A percentile compares a stretch with the other conserved stretches of the same genome.
These are phyloP conservation scores for Apis mellifera DNA, from an alignment of 1,140 invertebrate genomes.

Conservation along the genomic window Amel_HAv3.1 CM009935.2:10974501-10975000, in stretches of 20 bases:
- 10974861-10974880: background rate
- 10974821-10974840: constrained; percentile 5
- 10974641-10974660: background rate
- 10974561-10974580: constrained; percentile 89
- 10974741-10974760: constrained; percentile 80
- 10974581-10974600: constrained; percentile 89
- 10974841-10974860: constrained; percentile 42
- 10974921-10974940: too few species aligned
- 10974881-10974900: background rate
- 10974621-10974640: background rate
- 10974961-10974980: constrained; percentile 4
- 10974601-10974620: background rate
- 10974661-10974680: constrained; percentile 29
- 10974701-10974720: constrained; percentile 87
- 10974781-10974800: constrained; percentile 18
- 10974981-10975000: background rate
- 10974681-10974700: constrained; percentile 87
- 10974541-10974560: constrained; percentile 93
- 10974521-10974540: constrained; percentile 92
- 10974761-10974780: background rate
- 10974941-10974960: background rate
- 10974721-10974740: constrained; percentile 85
- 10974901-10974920: background rate
- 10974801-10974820: constrained; percentile 10
- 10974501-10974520: constrained; percentile 93